Conservation (phyloP, 2,113 vertebrate species). For the Pogonocichla stellata region DNA sequence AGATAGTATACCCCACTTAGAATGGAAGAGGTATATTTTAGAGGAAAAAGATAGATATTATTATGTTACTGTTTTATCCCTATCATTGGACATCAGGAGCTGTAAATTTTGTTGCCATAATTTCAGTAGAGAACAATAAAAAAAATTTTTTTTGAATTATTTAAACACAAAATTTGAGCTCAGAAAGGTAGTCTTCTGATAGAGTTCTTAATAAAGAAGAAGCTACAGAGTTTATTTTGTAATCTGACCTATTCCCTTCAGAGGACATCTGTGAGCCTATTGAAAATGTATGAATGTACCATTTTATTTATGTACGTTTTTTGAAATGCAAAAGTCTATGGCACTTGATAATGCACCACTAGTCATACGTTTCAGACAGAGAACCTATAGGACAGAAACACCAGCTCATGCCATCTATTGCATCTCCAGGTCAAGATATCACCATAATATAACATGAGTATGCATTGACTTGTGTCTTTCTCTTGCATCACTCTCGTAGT, state of each 20-base stretch:
- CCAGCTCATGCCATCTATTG: neutral
- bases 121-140: neutral
- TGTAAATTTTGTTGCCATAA: neutral
- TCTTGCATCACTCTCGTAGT: neutral
- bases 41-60: neutral
- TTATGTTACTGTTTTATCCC: rapidly evolving
- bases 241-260: neutral
- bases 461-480: neutral
- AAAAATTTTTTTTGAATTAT: neutral
- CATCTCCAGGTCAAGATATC: neutral
- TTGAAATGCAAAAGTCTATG: neutral
- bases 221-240: neutral
- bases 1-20: neutral
- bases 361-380: neutral
- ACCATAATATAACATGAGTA: neutral
- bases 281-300: neutral
- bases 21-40: neutral
- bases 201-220: neutral
- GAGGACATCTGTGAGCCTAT: neutral
- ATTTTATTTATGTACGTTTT: neutral
- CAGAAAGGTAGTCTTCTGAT: neutral
- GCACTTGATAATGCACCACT: neutral
- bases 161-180: neutral
- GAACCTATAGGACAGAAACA: neutral
- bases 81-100: neutral